These are phyloP conservation scores for Paragorgia papillata DNA, from an alignment of 92 coral and sea anemone genomes.

Conservation along the genomic window DNA sequence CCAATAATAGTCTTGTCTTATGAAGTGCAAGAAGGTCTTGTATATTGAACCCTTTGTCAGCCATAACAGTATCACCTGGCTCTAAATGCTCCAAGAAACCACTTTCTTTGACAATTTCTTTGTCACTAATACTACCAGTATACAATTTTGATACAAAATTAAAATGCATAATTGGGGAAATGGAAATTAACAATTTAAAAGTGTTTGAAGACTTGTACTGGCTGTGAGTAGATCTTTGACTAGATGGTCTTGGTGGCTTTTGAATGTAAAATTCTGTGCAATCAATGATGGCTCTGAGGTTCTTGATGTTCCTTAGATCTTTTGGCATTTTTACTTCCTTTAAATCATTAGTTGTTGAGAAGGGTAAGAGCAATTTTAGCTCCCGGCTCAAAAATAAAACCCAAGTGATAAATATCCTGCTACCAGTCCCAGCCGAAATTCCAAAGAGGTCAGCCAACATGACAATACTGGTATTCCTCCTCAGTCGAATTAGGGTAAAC, in stretches of 20 bases:
- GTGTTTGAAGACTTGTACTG: no score
- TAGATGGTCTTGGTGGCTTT: constrained; percentile 66
- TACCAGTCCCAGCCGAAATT: constrained; percentile 41
- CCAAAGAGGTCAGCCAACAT: constrained; percentile 60
- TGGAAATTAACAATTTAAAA: constrained; percentile 70
- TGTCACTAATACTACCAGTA: constrained; percentile 72
- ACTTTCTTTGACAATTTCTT: no score
- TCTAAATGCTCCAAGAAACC: constrained; percentile 61
- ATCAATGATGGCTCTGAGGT: constrained; percentile 74
- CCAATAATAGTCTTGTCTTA: constrained; percentile 49
- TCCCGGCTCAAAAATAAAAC: constrained; percentile 65
- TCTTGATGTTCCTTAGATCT: constrained; percentile 57
- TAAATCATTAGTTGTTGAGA: constrained; percentile 62
- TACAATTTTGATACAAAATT: constrained; percentile 67
- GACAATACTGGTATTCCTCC: not conserved
- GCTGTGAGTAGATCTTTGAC: constrained; percentile 70
- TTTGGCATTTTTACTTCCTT: constrained; percentile 51
- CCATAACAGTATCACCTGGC: constrained; percentile 65
- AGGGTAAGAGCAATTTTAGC: constrained; percentile 61
- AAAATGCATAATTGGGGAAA: constrained; percentile 64
- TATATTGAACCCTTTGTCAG: constrained; percentile 60
- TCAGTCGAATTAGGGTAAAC: not conserved
- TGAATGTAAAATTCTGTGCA: constrained; percentile 72
- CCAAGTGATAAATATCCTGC: constrained; percentile 58
- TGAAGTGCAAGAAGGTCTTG: constrained; percentile 62